A percentile compares a stretch with the other conserved stretches of the same genome.
Evolutionary conservation across 2,797 vertebrate genomes (phyloP).

Genomic region (Acipenser oxyrinchus): DNA sequence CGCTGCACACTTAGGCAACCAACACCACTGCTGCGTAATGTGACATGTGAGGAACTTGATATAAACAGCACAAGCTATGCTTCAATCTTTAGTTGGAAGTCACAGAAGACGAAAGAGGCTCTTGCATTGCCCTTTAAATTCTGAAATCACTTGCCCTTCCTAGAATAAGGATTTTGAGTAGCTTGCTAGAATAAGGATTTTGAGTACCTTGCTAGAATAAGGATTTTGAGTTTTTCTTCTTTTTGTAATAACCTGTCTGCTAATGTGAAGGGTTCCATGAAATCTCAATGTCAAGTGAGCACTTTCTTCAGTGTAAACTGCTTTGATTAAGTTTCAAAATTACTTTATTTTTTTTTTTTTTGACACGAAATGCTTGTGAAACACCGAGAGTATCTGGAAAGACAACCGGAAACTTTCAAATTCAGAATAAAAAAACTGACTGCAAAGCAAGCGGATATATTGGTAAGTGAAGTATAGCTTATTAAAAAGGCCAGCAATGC

Average conservation of each 20-base stretch:
- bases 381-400: slow-evolving; percentile 47
- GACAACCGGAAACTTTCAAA: slow-evolving; percentile 53
- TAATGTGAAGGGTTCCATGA: too few species aligned
- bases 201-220: too few species aligned
- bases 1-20: background rate
- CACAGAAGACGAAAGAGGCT: background rate
- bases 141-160: background rate
- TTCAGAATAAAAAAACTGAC: slow-evolving; percentile 58
- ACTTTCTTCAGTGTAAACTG: too few species aligned
- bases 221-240: too few species aligned
- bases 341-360: background rate
- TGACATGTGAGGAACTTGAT: background rate
- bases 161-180: too few species aligned
- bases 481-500: too few species aligned
- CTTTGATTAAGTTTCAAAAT: too few species aligned
- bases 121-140: background rate
- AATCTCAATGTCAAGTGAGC: too few species aligned
- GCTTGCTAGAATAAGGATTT: too few species aligned
- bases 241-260: too few species aligned
- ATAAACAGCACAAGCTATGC: background rate
- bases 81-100: background rate
- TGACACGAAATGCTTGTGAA: slow-evolving; percentile 46
- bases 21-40: background rate
- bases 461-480: slow-evolving; percentile 31
- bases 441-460: slow-evolving; percentile 53